These are phyloP conservation scores for Microplitis manilae DNA, from an alignment of 2,888 invertebrate species.

Conservation along the genomic window DNA sequence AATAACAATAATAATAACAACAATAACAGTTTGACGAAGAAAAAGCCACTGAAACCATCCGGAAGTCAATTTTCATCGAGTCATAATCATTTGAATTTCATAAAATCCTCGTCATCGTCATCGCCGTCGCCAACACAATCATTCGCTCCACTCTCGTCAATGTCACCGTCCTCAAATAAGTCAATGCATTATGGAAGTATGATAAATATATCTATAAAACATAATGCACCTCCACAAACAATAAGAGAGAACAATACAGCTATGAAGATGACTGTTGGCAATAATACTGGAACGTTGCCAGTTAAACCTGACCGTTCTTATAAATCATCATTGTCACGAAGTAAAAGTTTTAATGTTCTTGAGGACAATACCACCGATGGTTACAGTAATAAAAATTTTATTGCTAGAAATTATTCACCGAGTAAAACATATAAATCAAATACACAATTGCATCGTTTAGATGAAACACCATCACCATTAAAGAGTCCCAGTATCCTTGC, in stretches of 20 bases:
- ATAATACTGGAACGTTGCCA: constrained; percentile 38
- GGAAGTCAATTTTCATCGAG: constrained; percentile 37
- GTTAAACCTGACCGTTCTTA: constrained; percentile 86
- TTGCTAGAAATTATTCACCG: constrained; percentile 51
- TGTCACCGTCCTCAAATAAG: constrained; percentile 34
- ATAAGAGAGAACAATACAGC: constrained; percentile 52
- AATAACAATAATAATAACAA: not conserved
- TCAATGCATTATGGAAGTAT: constrained; percentile 64
- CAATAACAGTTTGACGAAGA: constrained; percentile 36
- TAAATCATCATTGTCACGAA: constrained; percentile 81
- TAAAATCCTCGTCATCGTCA: constrained; percentile 41
- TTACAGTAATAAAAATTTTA: constrained; percentile 65
- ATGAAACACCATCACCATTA: constrained; percentile 81
- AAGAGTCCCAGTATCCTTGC: constrained; percentile 91
- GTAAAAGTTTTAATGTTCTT: constrained; percentile 90
- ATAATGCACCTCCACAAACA: constrained; percentile 60
- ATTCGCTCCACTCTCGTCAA: constrained; percentile 20
- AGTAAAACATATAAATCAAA: constrained; percentile 82
- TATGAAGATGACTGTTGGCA: constrained; percentile 52
- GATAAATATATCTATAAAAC: constrained; percentile 79
- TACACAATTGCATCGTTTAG: constrained; percentile 81
- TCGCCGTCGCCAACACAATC: constrained; percentile 8
- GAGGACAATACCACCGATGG: constrained; percentile 72
- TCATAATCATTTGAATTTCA: constrained; percentile 43
- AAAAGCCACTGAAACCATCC: constrained; percentile 52